phyloP scores from a whole-genome alignment of 2,113 vertebrate species.

The Gnathonemus longibarbis region DNA sequence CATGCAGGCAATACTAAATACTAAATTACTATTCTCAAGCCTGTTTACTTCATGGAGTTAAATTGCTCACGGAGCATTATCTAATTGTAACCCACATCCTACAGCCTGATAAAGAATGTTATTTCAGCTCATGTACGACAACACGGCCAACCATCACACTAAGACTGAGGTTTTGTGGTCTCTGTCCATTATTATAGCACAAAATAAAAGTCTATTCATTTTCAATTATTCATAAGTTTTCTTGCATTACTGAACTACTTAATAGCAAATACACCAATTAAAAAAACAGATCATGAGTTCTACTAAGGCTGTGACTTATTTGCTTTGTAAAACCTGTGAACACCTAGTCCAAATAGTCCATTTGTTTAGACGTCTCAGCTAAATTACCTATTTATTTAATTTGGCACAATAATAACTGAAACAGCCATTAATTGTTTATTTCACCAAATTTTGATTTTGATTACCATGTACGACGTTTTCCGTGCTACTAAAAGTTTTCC shows the following conservation, averaged over 20 bases:
- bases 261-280: slow-evolving; percentile 23
- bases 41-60: neutral
- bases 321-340: slow-evolving; percentile 14
- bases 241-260: slow-evolving; percentile 23
- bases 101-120: neutral
- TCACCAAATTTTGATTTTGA: neutral
- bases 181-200: slow-evolving; percentile 5
- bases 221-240: slow-evolving; percentile 20
- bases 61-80: neutral
- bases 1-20: neutral
- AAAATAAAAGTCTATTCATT: slow-evolving; percentile 15
- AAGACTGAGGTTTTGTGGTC: slow-evolving; percentile 8
- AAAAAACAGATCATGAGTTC: slow-evolving; percentile 17
- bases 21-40: neutral
- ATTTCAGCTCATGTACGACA: slow-evolving; percentile 3
- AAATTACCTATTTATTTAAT: neutral
- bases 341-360: neutral
- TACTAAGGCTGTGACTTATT: slow-evolving; percentile 16
- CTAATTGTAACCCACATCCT: neutral
- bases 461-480: neutral
- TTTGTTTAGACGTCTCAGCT: slow-evolving; percentile 2
- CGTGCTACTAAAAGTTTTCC: neutral
- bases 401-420: slow-evolving; percentile 2
- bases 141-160: neutral
- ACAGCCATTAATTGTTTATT: neutral